Conservation (phyloP, 2,113 vertebrate genomes). For the Pseudorectes ferrugineus region DNA sequence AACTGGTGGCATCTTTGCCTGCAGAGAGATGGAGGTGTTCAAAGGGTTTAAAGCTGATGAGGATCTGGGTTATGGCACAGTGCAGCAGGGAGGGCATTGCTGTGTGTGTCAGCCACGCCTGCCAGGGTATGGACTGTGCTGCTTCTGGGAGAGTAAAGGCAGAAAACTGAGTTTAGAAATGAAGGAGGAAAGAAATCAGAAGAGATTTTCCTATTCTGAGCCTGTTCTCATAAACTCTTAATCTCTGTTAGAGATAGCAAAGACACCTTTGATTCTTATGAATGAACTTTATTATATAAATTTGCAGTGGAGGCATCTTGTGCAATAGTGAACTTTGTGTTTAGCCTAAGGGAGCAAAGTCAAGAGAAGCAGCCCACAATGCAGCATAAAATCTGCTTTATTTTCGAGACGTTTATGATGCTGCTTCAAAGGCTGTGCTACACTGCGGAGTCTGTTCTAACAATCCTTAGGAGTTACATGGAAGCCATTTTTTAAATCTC, state of each 20-base stretch:
- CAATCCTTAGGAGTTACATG: no score
- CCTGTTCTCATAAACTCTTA: background rate
- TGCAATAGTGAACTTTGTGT: background rate
- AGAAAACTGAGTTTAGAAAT: rapidly evolving
- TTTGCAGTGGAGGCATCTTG: background rate
- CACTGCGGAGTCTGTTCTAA: background rate
- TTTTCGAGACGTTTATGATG: background rate
- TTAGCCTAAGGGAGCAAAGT: background rate
- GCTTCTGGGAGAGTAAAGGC: background rate
- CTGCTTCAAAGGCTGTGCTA: background rate
- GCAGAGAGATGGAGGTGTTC: background rate
- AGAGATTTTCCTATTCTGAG: background rate
- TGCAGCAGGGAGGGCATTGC: background rate
- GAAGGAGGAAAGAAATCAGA: background rate
- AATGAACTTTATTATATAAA: background rate
- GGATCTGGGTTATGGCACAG: background rate
- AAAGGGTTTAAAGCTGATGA: background rate
- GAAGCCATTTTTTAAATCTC: background rate
- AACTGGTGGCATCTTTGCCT: background rate
- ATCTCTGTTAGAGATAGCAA: background rate
- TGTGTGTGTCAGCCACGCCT: background rate
- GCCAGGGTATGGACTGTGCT: rapidly evolving
- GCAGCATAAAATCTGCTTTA: background rate
- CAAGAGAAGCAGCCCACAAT: background rate
- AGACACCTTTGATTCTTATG: background rate